Conservation (phyloP, 2,888 invertebrate species). For the Platerodrilus igneus region DNA sequence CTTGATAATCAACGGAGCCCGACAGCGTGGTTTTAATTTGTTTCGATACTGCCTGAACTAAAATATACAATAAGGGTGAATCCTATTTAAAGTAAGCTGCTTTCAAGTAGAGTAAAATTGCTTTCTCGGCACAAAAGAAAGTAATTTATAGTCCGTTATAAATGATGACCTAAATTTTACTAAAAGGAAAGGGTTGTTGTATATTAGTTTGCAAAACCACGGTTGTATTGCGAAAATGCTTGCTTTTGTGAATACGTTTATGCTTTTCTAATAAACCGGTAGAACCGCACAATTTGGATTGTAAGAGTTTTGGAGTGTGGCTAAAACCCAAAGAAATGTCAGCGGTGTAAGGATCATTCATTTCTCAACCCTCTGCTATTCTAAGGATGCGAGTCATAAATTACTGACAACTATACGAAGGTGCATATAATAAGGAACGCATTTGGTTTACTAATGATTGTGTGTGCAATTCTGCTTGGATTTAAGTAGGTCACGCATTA, state of each 20-base stretch:
- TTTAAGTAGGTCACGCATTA: too few relatives aligned
- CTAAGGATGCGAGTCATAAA: constrained; percentile 36
- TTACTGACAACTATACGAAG: constrained; percentile 35
- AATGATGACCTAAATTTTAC: constrained; percentile 21
- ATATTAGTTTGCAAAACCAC: constrained; percentile 20
- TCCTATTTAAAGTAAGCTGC: constrained; percentile 12
- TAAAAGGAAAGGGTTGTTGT: constrained; percentile 22
- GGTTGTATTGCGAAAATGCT: constrained; percentile 12
- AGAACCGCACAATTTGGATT: constrained; percentile 26
- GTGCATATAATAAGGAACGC: constrained; percentile 33
- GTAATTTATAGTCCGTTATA: constrained; percentile 19
- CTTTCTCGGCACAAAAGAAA: constrained; percentile 5
- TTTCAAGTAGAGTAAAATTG: constrained; percentile 14
- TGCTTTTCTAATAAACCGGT: constrained; percentile 16
- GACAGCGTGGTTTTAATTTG: constrained; percentile 45
- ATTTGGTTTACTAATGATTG: too few relatives aligned
- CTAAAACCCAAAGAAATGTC: constrained; percentile 22
- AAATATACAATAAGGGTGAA: constrained; percentile 13
- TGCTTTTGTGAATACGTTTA: constrained; percentile 12
- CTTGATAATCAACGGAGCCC: constrained; percentile 45
- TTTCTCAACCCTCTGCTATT: constrained; percentile 37
- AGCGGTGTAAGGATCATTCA: constrained; percentile 29
- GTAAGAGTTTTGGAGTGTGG: constrained; percentile 17
- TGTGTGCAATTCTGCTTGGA: too few relatives aligned
- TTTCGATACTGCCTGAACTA: constrained; percentile 34